Evolutionary conservation across 2,113 vertebrate genomes (phyloP).

Genomic region (Prolemur simus): DNA sequence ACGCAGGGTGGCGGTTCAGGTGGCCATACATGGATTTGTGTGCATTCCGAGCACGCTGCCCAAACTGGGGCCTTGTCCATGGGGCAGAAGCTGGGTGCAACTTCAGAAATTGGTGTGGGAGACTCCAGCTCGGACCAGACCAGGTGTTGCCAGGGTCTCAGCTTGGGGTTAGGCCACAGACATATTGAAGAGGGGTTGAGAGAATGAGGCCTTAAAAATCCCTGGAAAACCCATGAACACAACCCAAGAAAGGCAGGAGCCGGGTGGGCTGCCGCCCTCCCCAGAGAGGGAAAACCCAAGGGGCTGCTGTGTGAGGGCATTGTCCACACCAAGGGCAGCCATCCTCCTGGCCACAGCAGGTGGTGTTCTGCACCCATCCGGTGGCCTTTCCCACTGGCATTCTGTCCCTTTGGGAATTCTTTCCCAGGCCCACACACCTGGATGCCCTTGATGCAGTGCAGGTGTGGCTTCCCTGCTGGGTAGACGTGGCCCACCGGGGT

Average conservation of each 20-base stretch:
- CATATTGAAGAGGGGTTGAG: neutral
- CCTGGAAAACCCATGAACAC: neutral
- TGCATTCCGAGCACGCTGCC: neutral
- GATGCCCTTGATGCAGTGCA: neutral
- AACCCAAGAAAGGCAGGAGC: neutral
- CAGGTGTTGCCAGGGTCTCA: neutral
- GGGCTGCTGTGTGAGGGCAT: neutral
- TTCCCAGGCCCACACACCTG: neutral
- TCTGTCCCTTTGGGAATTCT: neutral
- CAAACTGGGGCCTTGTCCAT: neutral
- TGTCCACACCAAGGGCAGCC: no score
- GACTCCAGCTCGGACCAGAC: neutral
- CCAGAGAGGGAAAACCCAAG: neutral
- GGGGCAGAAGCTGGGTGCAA: neutral
- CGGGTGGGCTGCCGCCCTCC: accelerated
- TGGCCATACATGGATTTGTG: neutral
- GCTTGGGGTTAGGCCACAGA: neutral
- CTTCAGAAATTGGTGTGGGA: neutral
- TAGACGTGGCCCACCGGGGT: neutral
- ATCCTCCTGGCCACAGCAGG: neutral
- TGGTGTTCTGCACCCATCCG: no score
- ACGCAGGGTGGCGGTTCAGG: accelerated
- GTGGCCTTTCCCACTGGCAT: neutral
- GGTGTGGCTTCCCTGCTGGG: neutral
- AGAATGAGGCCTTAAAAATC: neutral